phyloP scores from a whole-genome alignment of 2,888 invertebrate genomes.

The Drosophila rubida region DNA sequence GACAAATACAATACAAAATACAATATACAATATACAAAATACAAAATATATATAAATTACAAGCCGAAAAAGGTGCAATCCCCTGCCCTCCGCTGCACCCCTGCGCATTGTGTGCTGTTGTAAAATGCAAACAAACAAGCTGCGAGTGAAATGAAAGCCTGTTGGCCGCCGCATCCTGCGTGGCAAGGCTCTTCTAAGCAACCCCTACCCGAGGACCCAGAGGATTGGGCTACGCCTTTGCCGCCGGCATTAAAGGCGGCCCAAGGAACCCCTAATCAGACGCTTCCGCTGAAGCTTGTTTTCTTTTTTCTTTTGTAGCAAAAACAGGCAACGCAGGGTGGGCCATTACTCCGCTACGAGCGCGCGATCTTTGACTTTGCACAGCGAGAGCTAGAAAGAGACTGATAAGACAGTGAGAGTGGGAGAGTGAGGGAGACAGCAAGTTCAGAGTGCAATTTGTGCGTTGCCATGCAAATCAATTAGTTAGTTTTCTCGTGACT shows the following conservation, averaged over 20 bases:
- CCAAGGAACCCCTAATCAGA: conserved; percentile 65
- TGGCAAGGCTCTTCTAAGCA: conserved; percentile 55
- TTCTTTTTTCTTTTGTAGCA: conserved; percentile 2
- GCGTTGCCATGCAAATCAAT: conserved; percentile 69
- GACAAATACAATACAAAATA: conserved; percentile 67
- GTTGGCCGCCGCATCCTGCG: conserved; percentile 34
- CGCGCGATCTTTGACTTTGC: conserved; percentile 33
- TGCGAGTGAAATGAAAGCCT: conserved; percentile 28
- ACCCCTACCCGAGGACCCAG: conserved; percentile 33
- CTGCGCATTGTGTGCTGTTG: conserved; percentile 32
- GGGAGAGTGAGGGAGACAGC: background rate
- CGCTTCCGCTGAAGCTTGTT: conserved; percentile 57
- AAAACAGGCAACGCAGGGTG: conserved; percentile 2
- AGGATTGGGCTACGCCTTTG: conserved; percentile 58
- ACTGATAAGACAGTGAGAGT: too few species aligned
- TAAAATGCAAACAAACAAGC: conserved; percentile 73
- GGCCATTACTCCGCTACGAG: background rate
- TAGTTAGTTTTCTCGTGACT: conserved; percentile 31
- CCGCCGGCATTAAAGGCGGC: conserved; percentile 27
- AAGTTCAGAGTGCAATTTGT: conserved; percentile 43
- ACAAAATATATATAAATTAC: conserved; percentile 79
- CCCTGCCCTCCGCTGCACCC: conserved; percentile 1
- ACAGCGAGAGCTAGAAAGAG: background rate
- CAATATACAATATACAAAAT: conserved; percentile 49
- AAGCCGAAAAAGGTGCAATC: conserved; percentile 75